Percentiles rank a stretch among this genome's conserved stretches.
Conservation (phyloP, 2,888 invertebrate genomes). For the Gasteruption jaculator region DNA sequence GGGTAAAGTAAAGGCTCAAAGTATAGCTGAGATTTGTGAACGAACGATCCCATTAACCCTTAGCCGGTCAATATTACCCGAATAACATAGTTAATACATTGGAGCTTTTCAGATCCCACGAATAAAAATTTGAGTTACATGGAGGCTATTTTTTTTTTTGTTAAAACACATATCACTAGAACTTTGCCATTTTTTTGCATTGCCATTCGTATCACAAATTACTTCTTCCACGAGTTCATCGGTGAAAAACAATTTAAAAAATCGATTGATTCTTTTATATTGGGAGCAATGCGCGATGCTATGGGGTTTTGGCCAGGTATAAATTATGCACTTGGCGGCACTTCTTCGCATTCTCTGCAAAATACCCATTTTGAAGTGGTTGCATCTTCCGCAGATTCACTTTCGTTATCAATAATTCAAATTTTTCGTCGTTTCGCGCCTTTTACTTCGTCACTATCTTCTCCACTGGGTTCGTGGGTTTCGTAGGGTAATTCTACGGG, state of each 20-base stretch:
- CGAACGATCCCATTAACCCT: no score
- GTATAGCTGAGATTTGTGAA: no score
- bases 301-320: constrained; percentile 20
- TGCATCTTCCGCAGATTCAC: constrained; percentile 19
- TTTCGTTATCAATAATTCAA: constrained; percentile 15
- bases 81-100: no score
- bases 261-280: constrained; percentile 16
- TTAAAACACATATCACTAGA: no score
- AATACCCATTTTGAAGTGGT: constrained; percentile 19
- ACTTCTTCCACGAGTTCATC: constrained; percentile 14
- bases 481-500: constrained; percentile 13
- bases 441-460: constrained; percentile 17
- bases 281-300: constrained; percentile 16
- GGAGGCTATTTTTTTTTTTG: no score
- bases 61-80: no score
- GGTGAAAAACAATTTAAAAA: constrained; percentile 19
- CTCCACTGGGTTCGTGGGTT: constrained; percentile 5
- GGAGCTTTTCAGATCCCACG: no score
- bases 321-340: constrained; percentile 16
- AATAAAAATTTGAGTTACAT: no score
- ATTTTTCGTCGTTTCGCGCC: constrained; percentile 17
- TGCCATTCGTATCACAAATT: constrained; percentile 13
- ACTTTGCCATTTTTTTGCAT: constrained; percentile 12
- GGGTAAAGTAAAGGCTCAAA: no score
- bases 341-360: constrained; percentile 20